These are phyloP conservation scores for Cnemophilus loriae DNA, from an alignment of 2,113 vertebrate species.

Conservation along the genomic window DNA sequence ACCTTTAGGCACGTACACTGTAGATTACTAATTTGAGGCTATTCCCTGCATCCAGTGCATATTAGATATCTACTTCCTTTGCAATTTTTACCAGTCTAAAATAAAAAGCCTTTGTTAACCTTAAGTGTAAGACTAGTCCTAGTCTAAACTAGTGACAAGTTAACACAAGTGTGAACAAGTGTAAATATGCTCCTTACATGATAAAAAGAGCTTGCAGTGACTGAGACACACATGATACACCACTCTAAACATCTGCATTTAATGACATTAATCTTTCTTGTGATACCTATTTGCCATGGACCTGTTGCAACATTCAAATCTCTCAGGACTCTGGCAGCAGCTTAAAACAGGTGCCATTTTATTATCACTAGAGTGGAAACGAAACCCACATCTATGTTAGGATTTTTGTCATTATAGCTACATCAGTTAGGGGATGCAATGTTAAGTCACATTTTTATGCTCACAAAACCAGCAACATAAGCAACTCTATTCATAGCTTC, in stretches of 20 bases:
- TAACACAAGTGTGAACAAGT: neutral
- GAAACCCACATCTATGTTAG: neutral
- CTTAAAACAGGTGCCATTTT: neutral
- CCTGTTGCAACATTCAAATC: neutral
- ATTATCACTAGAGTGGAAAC: neutral
- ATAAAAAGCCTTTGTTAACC: neutral
- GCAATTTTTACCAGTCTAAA: neutral
- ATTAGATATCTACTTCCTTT: neutral
- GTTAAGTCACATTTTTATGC: neutral
- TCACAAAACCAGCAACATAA: neutral
- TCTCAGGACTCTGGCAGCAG: neutral
- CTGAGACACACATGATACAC: neutral
- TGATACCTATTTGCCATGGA: neutral
- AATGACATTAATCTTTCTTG: neutral
- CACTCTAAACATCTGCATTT: neutral
- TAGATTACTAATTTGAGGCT: neutral
- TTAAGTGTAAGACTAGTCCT: neutral
- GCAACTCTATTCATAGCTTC: neutral
- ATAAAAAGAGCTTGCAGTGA: neutral
- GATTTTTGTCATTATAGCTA: neutral
- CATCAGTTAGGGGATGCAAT: neutral
- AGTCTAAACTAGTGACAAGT: neutral
- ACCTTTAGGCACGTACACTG: accelerated
- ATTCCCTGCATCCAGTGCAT: neutral
- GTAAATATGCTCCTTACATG: neutral